Conservation (phyloP, 2,888 invertebrate species). For the Luperina nickerlii region DNA sequence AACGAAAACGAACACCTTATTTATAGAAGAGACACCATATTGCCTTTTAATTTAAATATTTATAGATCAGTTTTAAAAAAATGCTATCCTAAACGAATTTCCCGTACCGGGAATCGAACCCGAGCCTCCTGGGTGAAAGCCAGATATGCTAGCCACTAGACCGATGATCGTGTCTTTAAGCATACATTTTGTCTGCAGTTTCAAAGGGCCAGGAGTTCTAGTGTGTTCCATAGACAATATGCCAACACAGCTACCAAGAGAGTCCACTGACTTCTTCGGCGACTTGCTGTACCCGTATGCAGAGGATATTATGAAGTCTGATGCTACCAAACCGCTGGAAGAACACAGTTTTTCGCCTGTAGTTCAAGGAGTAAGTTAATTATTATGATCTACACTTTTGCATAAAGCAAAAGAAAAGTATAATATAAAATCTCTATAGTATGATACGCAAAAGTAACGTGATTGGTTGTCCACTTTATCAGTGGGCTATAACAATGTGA, state of each 20-base stretch:
- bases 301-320: constrained; percentile 96
- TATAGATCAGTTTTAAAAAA: background rate
- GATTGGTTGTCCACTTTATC: constrained; percentile 26
- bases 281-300: constrained; percentile 97
- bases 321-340: constrained; percentile 94
- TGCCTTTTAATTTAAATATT: background rate
- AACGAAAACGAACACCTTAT: background rate
- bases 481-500: background rate
- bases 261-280: constrained; percentile 99
- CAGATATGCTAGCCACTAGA: constrained; percentile 93
- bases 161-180: constrained; percentile 78
- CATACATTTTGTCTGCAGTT: constrained; percentile 87
- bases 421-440: background rate
- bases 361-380: constrained; percentile 91
- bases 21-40: background rate
- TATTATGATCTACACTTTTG: background rate
- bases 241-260: constrained; percentile 99
- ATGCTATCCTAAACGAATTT: constrained; percentile 67
- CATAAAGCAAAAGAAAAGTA: background rate
- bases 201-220: constrained; percentile 98
- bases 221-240: constrained; percentile 99
- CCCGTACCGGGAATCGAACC: constrained; percentile 93
- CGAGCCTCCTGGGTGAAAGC: constrained; percentile 93
- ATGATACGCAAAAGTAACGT: constrained; percentile 3
- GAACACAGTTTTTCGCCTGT: constrained; percentile 94